A percentile compares a stretch with the other conserved stretches of the same genome.
Conservation (phyloP, 2,113 vertebrate species). For the Aegithalos caudatus region DNA sequence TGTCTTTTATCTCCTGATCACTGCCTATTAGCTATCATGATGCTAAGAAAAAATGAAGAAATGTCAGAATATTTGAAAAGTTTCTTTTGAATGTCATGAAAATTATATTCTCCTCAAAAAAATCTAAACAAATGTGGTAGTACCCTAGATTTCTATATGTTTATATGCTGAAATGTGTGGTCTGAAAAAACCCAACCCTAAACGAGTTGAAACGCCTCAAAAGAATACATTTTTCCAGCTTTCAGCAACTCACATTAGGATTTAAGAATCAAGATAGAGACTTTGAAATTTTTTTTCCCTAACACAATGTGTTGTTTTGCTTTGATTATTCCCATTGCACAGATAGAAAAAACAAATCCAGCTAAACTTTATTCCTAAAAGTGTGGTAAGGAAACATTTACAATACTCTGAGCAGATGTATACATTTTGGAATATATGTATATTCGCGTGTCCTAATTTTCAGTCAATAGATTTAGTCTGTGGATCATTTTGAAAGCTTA, state of each 20-base stretch:
- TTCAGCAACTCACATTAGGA: not conserved
- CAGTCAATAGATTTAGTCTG: not conserved
- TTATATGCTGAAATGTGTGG: not conserved
- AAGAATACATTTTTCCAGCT: not conserved
- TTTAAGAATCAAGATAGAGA: not conserved
- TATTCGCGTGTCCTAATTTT: not conserved
- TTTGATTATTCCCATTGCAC: not conserved
- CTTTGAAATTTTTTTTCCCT: not conserved
- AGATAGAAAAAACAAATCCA: not conserved
- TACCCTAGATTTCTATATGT: not conserved
- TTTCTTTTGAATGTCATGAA: not conserved
- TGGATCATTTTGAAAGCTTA: not conserved
- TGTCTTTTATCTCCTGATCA: not conserved
- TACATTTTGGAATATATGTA: not conserved
- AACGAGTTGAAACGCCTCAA: not conserved
- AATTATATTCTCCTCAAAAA: not conserved
- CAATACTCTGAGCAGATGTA: not conserved
- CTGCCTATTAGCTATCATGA: not conserved
- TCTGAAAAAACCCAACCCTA: not conserved
- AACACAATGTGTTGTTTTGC: not conserved
- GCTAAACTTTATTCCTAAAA: not conserved
- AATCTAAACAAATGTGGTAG: not conserved
- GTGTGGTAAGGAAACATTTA: not conserved
- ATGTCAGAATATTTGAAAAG: not conserved
- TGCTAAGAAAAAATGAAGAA: not conserved